Evolutionary conservation across 2,888 invertebrate genomes (phyloP).

Genomic region (Erebia ligea): DNA sequence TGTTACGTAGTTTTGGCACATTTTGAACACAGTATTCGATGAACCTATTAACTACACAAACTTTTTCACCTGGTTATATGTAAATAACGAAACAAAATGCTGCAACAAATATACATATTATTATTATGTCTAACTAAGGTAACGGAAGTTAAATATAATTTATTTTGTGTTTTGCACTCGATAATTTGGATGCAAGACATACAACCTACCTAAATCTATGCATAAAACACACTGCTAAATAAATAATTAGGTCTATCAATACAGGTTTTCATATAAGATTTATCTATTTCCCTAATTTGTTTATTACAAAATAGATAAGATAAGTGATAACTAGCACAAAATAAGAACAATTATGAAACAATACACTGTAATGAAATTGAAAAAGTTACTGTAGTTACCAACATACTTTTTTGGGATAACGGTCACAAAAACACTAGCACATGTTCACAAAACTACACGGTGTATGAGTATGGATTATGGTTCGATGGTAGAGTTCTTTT

Average conservation of each 20-base stretch:
- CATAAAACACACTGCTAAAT: neutral
- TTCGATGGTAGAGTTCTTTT: conserved; percentile 4
- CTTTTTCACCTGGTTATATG: no score
- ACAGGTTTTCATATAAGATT: no score
- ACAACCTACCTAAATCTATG: no score
- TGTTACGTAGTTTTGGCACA: neutral
- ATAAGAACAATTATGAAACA: neutral
- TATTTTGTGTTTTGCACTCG: no score
- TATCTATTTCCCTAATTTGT: neutral
- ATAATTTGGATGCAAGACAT: neutral
- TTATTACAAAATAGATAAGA: neutral
- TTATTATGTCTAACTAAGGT: no score
- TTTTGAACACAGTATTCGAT: neutral
- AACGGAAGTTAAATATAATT: no score
- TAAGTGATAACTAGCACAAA: neutral
- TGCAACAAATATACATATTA: neutral
- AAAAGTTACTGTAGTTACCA: conserved; percentile 8
- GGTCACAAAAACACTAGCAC: conserved; percentile 29
- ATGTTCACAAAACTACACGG: conserved; percentile 4
- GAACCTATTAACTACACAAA: neutral
- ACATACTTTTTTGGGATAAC: conserved; percentile 26
- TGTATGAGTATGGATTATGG: neutral
- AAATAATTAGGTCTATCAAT: neutral
- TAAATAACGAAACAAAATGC: neutral
- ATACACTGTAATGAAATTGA: neutral